Evolutionary conservation across 2,888 invertebrate genomes (phyloP).

Genomic region (Leptodirus hochenwartii): DNA sequence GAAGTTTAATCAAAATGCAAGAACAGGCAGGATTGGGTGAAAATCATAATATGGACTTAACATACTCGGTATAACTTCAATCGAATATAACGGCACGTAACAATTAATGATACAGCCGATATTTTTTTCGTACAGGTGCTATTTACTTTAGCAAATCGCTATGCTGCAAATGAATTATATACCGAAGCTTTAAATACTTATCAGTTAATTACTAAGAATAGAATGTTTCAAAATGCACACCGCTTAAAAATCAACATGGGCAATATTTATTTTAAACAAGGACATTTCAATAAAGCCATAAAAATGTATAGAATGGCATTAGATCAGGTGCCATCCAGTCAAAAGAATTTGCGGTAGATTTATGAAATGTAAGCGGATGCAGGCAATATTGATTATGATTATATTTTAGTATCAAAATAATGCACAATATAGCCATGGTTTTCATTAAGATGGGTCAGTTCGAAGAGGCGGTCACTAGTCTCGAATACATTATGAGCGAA

Average conservation of each 20-base stretch:
- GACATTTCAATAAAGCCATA: constrained; percentile 82
- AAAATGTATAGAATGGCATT: constrained; percentile 98
- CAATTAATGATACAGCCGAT: constrained; percentile 4
- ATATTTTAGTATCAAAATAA: constrained; percentile 67
- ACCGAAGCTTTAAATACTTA: constrained; percentile 93
- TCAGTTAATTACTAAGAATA: constrained; percentile 82
- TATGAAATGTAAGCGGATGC: constrained; percentile 1
- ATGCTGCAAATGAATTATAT: constrained; percentile 85
- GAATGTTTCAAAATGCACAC: constrained; percentile 85
- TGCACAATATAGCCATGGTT: constrained; percentile 92
- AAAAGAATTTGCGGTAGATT: constrained; percentile 69
- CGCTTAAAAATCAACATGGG: constrained; percentile 95
- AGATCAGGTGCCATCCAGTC: constrained; percentile 86
- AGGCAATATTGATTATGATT: background rate
- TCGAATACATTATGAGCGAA: constrained; percentile 97
- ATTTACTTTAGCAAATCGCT: constrained; percentile 91
- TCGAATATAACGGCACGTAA: background rate
- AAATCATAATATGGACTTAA: constrained; percentile 85
- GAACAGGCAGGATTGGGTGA: constrained; percentile 84
- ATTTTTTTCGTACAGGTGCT: constrained; percentile 60
- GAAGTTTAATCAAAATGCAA: constrained; percentile 73
- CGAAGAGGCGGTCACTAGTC: constrained; percentile 87
- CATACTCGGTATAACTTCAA: constrained; percentile 62
- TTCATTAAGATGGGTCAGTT: constrained; percentile 94
- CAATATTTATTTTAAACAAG: constrained; percentile 91